Evolutionary conservation across 37 sponge, comb jelly and placozoan genomes (phyloP).

Genomic region (Halichondria panicea): DNA sequence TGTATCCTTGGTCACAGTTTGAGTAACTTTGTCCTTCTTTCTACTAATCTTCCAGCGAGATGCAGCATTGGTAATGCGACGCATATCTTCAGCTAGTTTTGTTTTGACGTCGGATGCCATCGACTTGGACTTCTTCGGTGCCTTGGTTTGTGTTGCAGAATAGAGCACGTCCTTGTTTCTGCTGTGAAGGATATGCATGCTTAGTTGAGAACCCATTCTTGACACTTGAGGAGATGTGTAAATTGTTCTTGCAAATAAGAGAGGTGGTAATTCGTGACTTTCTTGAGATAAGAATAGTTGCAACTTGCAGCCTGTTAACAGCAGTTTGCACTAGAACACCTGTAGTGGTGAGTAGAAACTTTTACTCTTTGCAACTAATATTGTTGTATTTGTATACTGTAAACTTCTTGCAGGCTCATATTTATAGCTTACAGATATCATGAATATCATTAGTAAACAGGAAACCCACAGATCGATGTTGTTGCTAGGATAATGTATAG

Average conservation of each 20-base stretch:
- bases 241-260: neutral
- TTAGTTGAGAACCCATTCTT: conserved; percentile 32
- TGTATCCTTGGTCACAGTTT: neutral
- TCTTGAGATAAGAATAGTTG: neutral
- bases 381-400: too few species aligned
- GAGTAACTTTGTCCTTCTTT: conserved; percentile 28
- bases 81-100: conserved; percentile 62
- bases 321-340: too few species aligned
- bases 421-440: too few species aligned
- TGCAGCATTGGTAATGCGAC: conserved; percentile 65
- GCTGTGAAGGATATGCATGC: neutral
- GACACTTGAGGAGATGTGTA: neutral
- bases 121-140: too few species aligned
- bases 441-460: too few species aligned
- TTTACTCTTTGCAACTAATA: too few species aligned
- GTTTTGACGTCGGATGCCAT: conserved; percentile 16
- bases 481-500: too few species aligned
- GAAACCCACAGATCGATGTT: too few species aligned
- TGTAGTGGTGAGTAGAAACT: too few species aligned
- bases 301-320: conserved; percentile 12
- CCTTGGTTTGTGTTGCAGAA: neutral
- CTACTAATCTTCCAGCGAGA: conserved; percentile 50
- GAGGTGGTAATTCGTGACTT: neutral
- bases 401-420: too few species aligned
- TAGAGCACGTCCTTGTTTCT: neutral